Evolutionary conservation across 2,888 invertebrate species (phyloP), one percentile per base, ranked within the genome.

Genomic region (Athalia cordata): DNA sequence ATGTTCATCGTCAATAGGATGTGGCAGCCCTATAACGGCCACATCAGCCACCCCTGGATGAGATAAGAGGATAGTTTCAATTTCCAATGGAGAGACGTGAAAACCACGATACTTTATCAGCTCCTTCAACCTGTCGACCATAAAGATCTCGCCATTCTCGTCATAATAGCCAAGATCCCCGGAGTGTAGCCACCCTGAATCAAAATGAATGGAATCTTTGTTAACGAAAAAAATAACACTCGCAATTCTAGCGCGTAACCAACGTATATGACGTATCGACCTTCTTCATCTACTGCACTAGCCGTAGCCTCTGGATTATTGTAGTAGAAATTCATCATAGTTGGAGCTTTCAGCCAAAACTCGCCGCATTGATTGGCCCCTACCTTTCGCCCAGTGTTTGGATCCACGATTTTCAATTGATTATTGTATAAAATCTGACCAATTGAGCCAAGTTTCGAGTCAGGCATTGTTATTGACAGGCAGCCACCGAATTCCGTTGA

Each of bases 151-250:
- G 0, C 86, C 87, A 0, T 85, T 82, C 4, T 87, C 85, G 47
- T 87, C 85, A 47, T 84, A 85, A 65, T 87, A 87, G 8, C 81
- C 85, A 3, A 89, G 78, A 79, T 90, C 90, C 7, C 90, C 90
- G 0, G 88, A 83, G n/a, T 86, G 88, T 29, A 87, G 13, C 88
- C 87, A 90, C 5, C 86, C 87, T 66, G 7, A 11, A 3, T 3
- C 8, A 62, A 11, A n/a, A 55, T 8, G 3, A 4, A 55, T 8
- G 55, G 4, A 55, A 55, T 55, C 55, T 29, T 8, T n/a, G 55
- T 55, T 55, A n/a, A 55, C 0, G 11, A 8, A 55, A 55, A 11
- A 11, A 11, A n/a, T 55, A n/a, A 55, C 55, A 4, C 9, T 11
- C 8, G 9, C 8, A n/a, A 55, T 11, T 55, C 2, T 11, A n/a